phyloP scores from a whole-genome alignment of 2,113 vertebrate genomes.

The Hydropotes inermis region DNA sequence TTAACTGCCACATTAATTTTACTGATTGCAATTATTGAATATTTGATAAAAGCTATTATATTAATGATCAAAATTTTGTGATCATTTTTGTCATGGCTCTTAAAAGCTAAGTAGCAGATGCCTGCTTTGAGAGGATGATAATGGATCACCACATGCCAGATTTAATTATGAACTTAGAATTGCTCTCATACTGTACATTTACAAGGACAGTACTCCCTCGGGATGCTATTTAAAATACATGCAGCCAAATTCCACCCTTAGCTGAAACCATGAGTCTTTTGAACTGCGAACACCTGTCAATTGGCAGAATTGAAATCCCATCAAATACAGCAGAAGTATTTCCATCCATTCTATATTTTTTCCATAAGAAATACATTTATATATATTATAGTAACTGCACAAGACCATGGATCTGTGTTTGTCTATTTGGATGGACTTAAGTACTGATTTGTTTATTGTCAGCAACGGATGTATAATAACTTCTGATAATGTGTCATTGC shows the following conservation, averaged over 20 bases:
- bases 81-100: slow-evolving; percentile 47
- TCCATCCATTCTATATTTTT: neutral
- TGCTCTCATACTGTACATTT: neutral
- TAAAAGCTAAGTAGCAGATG: slow-evolving; percentile 44
- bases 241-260: neutral
- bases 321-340: neutral
- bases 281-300: neutral
- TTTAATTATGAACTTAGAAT: slow-evolving; percentile 41
- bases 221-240: slow-evolving; percentile 20
- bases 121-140: neutral
- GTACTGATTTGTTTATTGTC: neutral
- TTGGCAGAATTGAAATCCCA: neutral
- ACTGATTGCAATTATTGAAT: slow-evolving; percentile 26
- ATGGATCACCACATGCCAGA: slow-evolving; percentile 23
- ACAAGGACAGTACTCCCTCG: neutral
- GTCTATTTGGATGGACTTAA: neutral
- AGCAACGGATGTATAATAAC: neutral
- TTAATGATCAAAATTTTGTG: slow-evolving; percentile 46
- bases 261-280: neutral
- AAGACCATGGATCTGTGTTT: neutral
- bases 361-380: neutral
- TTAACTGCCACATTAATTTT: slow-evolving; percentile 26
- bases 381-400: neutral
- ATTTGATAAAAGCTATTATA: slow-evolving; percentile 43
- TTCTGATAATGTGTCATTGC: neutral